phyloP scores from a whole-genome alignment of 2,888 invertebrate species.

The Mesorhabditis spiculigera region DNA sequence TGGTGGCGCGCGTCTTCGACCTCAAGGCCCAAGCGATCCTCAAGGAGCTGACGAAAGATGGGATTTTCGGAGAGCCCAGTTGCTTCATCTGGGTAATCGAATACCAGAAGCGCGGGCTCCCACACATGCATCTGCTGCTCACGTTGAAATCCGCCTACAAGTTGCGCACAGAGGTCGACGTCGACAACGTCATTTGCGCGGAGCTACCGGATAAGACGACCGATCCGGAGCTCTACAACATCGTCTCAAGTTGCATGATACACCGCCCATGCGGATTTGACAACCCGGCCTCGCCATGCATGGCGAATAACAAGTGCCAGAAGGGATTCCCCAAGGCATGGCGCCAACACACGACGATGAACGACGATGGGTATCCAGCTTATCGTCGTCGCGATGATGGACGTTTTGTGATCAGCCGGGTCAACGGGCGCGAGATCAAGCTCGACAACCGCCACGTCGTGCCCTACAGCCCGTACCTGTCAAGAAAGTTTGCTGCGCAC shows the following conservation, averaged over 20 bases:
- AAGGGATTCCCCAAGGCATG: slow-evolving; percentile 59
- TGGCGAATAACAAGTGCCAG: slow-evolving; percentile 57
- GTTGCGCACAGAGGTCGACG: background rate
- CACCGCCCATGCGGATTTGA: slow-evolving; percentile 44
- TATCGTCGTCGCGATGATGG: slow-evolving; percentile 53
- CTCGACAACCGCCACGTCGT: slow-evolving; percentile 58
- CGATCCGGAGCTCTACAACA: slow-evolving; percentile 26
- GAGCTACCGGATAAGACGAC: slow-evolving; percentile 33
- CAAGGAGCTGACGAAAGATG: slow-evolving; percentile 28
- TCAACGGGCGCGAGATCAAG: background rate
- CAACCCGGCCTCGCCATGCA: slow-evolving; percentile 56
- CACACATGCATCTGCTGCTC: too few relatives aligned
- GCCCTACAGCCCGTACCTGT: slow-evolving; percentile 16
- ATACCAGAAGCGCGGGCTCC: slow-evolving; percentile 43
- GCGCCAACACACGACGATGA: slow-evolving; percentile 24
- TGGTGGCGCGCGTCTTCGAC: slow-evolving; percentile 43
- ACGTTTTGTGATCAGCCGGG: slow-evolving; percentile 7
- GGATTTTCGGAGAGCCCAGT: slow-evolving; percentile 33
- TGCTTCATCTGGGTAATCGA: slow-evolving; percentile 45
- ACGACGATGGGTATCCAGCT: slow-evolving; percentile 56
- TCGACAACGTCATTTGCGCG: slow-evolving; percentile 21
- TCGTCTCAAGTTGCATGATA: slow-evolving; percentile 36
- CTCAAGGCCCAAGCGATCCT: slow-evolving; percentile 38
- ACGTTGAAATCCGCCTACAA: too few relatives aligned
- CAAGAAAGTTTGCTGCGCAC: slow-evolving; percentile 32